Evolutionary conservation across 2,113 vertebrate species (phyloP).

Genomic region (Merops nubicus): DNA sequence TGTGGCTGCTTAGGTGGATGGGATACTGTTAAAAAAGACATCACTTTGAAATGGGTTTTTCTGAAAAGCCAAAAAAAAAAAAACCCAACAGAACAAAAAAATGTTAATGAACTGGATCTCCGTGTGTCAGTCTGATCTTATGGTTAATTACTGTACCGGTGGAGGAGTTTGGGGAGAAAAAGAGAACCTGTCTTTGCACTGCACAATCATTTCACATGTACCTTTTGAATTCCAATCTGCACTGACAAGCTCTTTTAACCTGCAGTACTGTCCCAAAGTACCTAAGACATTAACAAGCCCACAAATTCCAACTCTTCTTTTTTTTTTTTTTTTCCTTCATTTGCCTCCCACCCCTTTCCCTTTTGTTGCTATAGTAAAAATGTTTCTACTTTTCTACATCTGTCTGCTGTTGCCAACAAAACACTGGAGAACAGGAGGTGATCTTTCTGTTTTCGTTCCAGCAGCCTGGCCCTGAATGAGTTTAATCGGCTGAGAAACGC

Average conservation of each 20-base stretch:
- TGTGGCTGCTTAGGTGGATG: not conserved
- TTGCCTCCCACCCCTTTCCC: constrained; percentile 45
- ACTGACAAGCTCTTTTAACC: not conserved
- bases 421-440: constrained; percentile 69
- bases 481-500: constrained; percentile 71
- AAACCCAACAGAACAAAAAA: not conserved
- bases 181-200: not conserved
- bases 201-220: not conserved
- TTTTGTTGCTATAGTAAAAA: constrained; percentile 64
- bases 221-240: not conserved
- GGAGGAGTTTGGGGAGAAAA: not conserved
- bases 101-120: constrained; percentile 24
- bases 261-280: not conserved
- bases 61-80: constrained; percentile 35
- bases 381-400: constrained; percentile 71
- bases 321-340: not conserved
- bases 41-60: not conserved
- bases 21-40: constrained; percentile 23
- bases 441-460: constrained; percentile 71
- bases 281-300: not conserved
- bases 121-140: not conserved
- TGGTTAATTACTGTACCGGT: constrained; percentile 29
- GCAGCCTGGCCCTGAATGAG: constrained; percentile 65
- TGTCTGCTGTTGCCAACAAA: constrained; percentile 71
- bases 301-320: not conserved